Percentiles rank a stretch among this genome's conserved stretches.
Conservation (phyloP, 2,888 invertebrate species). For the Nomada hirtipes region DNA sequence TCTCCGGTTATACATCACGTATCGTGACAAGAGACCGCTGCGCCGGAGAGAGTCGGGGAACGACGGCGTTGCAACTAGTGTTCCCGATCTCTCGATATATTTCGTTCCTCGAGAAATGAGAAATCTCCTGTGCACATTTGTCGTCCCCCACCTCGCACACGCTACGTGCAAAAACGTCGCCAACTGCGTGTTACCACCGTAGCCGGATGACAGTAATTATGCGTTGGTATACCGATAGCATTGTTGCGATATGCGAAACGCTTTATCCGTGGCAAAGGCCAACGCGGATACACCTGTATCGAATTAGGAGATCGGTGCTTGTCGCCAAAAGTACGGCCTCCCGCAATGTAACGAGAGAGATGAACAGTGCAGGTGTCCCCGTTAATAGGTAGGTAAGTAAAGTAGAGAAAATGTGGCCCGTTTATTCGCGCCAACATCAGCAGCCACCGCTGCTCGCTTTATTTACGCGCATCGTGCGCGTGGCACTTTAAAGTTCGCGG, state of each 20-base stretch:
- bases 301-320: too few species aligned
- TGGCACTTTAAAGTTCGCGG: constrained; percentile 46
- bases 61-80: background rate
- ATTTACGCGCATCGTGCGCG: constrained; percentile 48
- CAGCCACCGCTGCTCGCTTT: constrained; percentile 21
- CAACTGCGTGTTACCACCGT: constrained; percentile 62
- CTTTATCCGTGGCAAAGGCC: constrained; percentile 34
- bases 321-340: too few species aligned
- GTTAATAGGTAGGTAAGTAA: constrained; percentile 16
- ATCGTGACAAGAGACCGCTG: constrained; percentile 69
- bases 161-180: constrained; percentile 72
- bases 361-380: background rate
- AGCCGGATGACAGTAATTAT: constrained; percentile 55
- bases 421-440: constrained; percentile 10
- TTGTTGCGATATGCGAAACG: constrained; percentile 36
- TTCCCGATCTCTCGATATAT: too few species aligned
- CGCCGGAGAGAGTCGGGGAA: constrained; percentile 12
- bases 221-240: constrained; percentile 35
- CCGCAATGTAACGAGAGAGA: too few species aligned
- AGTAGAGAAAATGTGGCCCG: constrained; percentile 26
- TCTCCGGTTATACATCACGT: constrained; percentile 71
- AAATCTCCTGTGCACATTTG: too few species aligned
- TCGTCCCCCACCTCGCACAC: background rate
- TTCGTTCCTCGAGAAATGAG: too few species aligned
- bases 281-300: too few species aligned